Evolutionary conservation across 2,888 invertebrate species (phyloP), one percentile per base, ranked within the genome.

Genomic region (Acleris holmiana): DNA sequence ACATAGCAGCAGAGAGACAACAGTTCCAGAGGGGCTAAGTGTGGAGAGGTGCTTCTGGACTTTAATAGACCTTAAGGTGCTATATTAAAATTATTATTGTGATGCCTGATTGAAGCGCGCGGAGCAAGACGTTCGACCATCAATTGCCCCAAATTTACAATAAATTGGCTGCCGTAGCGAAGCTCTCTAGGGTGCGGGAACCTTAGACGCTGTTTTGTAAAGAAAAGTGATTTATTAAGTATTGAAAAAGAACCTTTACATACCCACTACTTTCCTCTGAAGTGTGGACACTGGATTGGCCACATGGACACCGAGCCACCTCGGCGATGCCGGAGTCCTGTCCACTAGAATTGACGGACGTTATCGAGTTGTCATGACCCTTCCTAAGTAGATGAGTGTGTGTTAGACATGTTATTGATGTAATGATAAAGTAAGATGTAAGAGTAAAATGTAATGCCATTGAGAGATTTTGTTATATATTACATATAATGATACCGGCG

Each of bases 301-400:
- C 95, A 79, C 95, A 95, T 8, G 94, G 94, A 78, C 95, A 95
- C 64, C 94, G 79, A 66, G 74, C 79, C 0, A 80, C 89, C 69
- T 92, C 93, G 0, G 91, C 96, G 71, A 96, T 96, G 62, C 96
- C 97, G 54, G 96, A 96, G 88, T 97, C 96, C 80, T 96, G 96
- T 17, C 96, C 96, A 78, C 96, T 96, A 74, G 96, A 97, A 92
- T 96, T 96, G 75, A 96, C 93, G 71, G 96, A 96, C 75, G 96
- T 95, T 85, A 96, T 94, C 69, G 96, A 96, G 61, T 95, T 95
- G 85, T 96, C 96, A 71, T 89, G 89, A 71, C 88, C 90, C 76
- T 89, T 91, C 88, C 91, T 91, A 85, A 69, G 76, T 66, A 71
- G 56, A 61, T 61, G 66, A 66, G 41, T 63, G 69, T 68, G 67